Base-by-base conservation (phyloP, 2,888 invertebrate genomes). In the Cosmopolites sordidus region DNA sequence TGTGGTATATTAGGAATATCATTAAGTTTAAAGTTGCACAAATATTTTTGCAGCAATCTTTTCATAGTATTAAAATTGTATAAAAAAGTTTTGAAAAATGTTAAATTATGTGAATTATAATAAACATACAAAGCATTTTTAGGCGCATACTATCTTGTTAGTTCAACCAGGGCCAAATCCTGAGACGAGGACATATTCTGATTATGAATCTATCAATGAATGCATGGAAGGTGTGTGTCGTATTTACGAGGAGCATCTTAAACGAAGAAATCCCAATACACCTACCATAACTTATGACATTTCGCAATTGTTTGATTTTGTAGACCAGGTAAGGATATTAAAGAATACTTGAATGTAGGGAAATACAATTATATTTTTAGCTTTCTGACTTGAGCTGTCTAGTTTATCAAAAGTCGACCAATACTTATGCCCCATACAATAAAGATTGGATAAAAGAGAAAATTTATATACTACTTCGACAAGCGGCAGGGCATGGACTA, bases 391-490 rank as follows among this genome's bases (percentile, higher is more conserved):
- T 99, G 44, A 93, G 94, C 64, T 97, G 98, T 69, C 77, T 99
- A 56, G 98, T 99, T 58, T 97, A 93, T 74, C 92, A 96, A 76
- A 95, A 95, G 72, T 88, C 90, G 5, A 91, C 92, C 38, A 93
- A 94, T 69, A 93, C 94, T 0, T 99, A 99, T 69, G 92, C 94
- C 1, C 99, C 99, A 0, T 97, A 97, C 76, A 97, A 97, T 74
- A 98, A 98, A 77, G 96, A 95, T 67, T 99, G 97, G 97, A 94
- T 99, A 53, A 99, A 99, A 74, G 97, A 99, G 72, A 96, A 98
- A 73, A 96, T 99, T 59, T 98, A 97, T 70, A 89, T 96, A 2
- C 76, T 98, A 65, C 76, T 98, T 58, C 86, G 94, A 62, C 93
- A 96, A 75, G 96, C 96, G 0, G 89, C 92, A 0, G 89, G 88